phyloP scores from a whole-genome alignment of 2,888 invertebrate species.

The Drosophila meridionalis region DNA sequence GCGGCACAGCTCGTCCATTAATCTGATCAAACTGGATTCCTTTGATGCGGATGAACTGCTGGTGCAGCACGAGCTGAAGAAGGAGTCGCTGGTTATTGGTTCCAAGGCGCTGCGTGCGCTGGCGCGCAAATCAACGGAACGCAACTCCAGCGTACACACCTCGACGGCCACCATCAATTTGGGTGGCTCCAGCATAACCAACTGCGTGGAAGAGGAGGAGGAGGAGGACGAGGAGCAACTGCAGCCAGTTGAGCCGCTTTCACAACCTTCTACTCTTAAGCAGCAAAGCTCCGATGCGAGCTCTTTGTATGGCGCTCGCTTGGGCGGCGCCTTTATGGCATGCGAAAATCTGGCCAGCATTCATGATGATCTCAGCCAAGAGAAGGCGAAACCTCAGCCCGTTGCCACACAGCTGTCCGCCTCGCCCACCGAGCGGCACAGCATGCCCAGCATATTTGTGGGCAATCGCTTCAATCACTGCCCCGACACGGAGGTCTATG shows the following conservation, averaged over 20 bases:
- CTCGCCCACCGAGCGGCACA: conserved; percentile 86
- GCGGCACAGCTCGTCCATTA: conserved; percentile 80
- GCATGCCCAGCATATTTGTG: conserved; percentile 88
- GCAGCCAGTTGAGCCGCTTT: background rate
- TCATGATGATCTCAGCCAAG: conserved; percentile 85
- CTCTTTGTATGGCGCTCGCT: conserved; percentile 86
- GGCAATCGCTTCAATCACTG: conserved; percentile 87
- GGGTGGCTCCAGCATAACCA: conserved; percentile 59
- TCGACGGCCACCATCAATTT: conserved; percentile 86
- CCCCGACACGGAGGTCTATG: conserved; percentile 86
- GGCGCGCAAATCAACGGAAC: conserved; percentile 77
- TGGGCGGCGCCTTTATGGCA: conserved; percentile 87
- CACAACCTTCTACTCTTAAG: conserved; percentile 43
- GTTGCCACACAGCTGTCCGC: conserved; percentile 35
- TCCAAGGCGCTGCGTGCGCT: conserved; percentile 82
- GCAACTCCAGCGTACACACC: conserved; percentile 84
- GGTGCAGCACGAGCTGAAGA: conserved; percentile 64
- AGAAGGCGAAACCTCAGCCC: background rate
- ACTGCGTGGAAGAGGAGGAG: conserved; percentile 58
- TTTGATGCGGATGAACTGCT: conserved; percentile 49
- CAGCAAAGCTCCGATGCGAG: conserved; percentile 88
- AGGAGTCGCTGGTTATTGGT: conserved; percentile 83
- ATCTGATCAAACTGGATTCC: conserved; percentile 81
- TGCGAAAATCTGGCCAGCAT: conserved; percentile 88
- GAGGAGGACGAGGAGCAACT: conserved; percentile 20